Base-by-base conservation (phyloP, 2,113 vertebrate genomes). In the Nothoprocta perdicaria region DNA sequence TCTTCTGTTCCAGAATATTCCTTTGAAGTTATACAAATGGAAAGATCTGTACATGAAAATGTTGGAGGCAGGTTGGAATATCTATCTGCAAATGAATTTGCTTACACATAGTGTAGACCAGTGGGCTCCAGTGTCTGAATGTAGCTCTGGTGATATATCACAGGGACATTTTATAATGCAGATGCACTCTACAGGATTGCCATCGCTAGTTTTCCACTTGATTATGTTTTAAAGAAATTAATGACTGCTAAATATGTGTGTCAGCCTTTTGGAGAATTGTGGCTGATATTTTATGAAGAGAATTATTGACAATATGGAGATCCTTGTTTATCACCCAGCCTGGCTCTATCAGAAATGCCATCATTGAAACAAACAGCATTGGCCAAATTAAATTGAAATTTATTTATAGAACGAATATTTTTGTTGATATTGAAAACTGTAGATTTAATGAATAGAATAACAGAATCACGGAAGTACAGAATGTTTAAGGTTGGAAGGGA, bases 141-240 rank as follows among this genome's bases (percentile, higher is more conserved):
- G 29, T 35, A 94, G 21, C 80, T 67, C 1, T 91, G 78, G 38
- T 66, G 62, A 86, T 78, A 84, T 79, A 66, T 82, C 38, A 17
- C 0, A 1, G 50, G 68, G 88, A 45, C 35, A 81, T 24, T 88
- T 88, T 86, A 71, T 22, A 63, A 77, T 60, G 76, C 68, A 96
- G 79, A 74, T 92, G 45, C 41, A 53, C 1, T 57, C 72, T 77
- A 26, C 52, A 93, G 38, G 74, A 95, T 55, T 89, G 45, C 33
- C 14, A 2, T 75, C 27, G 55, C 0, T 72, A 57, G 53, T 87
- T 93, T 93, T 93, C 48, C 80, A 35, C 69, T 86, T 84, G 83
- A 72, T 79, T 61, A 67, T 67, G 13, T 92, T 96, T 90, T 89
- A 96, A 92, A 93, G 85, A 95, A 95, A 87, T 52, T 91, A 93